phyloP scores from a whole-genome alignment of 2,113 vertebrate species.

The Chinchilla lanigera region DNA sequence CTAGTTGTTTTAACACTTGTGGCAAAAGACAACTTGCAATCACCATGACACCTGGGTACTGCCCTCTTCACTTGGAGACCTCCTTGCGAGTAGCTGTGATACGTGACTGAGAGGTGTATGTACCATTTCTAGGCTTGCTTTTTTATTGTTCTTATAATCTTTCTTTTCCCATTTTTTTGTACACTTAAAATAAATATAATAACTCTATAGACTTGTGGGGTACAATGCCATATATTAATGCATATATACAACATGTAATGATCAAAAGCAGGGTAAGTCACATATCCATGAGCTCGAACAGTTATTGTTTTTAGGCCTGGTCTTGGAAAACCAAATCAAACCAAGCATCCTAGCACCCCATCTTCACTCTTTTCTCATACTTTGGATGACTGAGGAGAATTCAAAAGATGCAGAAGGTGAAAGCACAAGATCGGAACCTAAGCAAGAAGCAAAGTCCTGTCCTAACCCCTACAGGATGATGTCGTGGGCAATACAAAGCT shows the following conservation, averaged over 20 bases:
- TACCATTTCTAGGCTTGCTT: background rate
- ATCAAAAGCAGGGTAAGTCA: background rate
- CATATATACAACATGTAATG: background rate
- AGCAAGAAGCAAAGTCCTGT: background rate
- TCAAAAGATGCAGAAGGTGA: background rate
- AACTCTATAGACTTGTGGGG: background rate
- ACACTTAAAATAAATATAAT: background rate
- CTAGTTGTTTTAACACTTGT: background rate
- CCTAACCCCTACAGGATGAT: fast-evolving
- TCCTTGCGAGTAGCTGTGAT: background rate
- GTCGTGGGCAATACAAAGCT: background rate
- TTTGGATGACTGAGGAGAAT: background rate
- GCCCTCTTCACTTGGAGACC: too few species aligned
- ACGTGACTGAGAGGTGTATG: background rate
- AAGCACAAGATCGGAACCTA: background rate
- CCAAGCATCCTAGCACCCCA: background rate
- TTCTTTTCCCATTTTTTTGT: background rate
- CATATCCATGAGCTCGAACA: background rate
- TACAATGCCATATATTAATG: background rate
- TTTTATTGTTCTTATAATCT: background rate
- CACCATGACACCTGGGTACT: background rate
- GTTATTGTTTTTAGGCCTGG: background rate
- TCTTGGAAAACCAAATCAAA: background rate
- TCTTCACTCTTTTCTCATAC: background rate
- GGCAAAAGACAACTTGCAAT: background rate